Conservation (phyloP, 2,113 vertebrate genomes). For the Cebidichthys violaceus region DNA sequence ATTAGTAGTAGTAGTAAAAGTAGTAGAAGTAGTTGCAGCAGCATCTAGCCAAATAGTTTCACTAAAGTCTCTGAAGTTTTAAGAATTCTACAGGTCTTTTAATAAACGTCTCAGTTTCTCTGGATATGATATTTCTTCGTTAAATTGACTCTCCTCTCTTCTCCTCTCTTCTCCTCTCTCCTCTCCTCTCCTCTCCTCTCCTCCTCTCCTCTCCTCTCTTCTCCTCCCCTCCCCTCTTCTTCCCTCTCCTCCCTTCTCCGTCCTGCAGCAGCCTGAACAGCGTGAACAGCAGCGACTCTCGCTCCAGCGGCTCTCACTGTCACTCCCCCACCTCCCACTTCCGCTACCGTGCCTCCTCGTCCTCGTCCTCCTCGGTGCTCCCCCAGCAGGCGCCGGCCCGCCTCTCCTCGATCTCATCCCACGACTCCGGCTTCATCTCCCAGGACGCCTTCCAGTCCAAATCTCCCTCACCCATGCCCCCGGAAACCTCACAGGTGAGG, state of each 20-base stretch:
- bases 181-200: too few species aligned
- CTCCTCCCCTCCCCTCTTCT: not conserved
- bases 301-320: constrained; percentile 93
- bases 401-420: constrained; percentile 95
- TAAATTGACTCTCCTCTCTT: too few species aligned
- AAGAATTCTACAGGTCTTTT: too few species aligned
- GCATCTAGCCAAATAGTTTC: too few species aligned
- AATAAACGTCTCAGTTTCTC: too few species aligned
- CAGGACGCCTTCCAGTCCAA: constrained; percentile 97
- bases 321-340: constrained; percentile 95
- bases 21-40: too few species aligned
- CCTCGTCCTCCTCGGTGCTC: constrained; percentile 91
- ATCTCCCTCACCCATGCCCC: constrained; percentile 94
- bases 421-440: constrained; percentile 97
- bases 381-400: constrained; percentile 92
- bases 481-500: constrained; percentile 87
- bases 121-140: too few species aligned
- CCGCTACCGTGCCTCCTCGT: constrained; percentile 92
- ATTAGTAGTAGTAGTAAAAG: too few species aligned
- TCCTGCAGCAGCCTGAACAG: constrained; percentile 94
- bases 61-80: too few species aligned
- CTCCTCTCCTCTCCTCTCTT: fast-evolving
- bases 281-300: constrained; percentile 96
- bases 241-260: not conserved
- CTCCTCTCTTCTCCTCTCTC: not conserved